These are phyloP conservation scores for Listronotus bonariensis DNA, from an alignment of 1,140 invertebrate genomes.

Conservation along the genomic window DNA sequence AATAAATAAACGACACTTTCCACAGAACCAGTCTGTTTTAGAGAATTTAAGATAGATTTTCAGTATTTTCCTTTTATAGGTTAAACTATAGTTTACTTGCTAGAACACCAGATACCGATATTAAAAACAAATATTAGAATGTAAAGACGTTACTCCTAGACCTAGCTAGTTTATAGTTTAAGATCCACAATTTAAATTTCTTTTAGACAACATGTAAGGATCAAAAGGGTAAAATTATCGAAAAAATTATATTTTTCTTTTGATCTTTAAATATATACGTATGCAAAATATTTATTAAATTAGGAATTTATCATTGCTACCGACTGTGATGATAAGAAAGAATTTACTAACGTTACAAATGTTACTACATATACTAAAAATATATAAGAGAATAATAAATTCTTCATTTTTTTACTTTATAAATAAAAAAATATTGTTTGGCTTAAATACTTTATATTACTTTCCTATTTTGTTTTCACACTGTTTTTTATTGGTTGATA, in stretches of 20 bases:
- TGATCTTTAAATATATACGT: constrained; percentile 5
- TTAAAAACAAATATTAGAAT: background rate
- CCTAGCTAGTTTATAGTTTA: background rate
- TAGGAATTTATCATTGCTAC: constrained; percentile 20
- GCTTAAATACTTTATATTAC: too few relatives aligned
- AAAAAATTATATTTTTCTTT: too few relatives aligned
- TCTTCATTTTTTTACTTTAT: too few relatives aligned
- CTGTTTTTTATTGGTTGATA: too few relatives aligned
- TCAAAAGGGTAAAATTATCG: too few relatives aligned
- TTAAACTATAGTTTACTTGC: background rate
- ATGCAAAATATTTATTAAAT: constrained; percentile 5
- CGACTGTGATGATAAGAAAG: constrained; percentile 26
- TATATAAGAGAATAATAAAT: too few relatives aligned
- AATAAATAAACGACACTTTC: constrained; percentile 2
- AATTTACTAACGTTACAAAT: constrained; percentile 4
- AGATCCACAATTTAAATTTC: too few relatives aligned
- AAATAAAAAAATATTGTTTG: too few relatives aligned
- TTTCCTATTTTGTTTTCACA: too few relatives aligned
- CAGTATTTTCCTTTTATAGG: constrained; percentile 14
- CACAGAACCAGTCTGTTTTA: background rate
- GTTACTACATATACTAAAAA: too few relatives aligned
- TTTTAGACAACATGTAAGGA: too few relatives aligned
- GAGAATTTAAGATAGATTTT: background rate
- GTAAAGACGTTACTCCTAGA: background rate
- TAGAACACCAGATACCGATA: background rate